Conservation (phyloP, 1,140 invertebrate genomes). For the Anastrepha ludens region DNA sequence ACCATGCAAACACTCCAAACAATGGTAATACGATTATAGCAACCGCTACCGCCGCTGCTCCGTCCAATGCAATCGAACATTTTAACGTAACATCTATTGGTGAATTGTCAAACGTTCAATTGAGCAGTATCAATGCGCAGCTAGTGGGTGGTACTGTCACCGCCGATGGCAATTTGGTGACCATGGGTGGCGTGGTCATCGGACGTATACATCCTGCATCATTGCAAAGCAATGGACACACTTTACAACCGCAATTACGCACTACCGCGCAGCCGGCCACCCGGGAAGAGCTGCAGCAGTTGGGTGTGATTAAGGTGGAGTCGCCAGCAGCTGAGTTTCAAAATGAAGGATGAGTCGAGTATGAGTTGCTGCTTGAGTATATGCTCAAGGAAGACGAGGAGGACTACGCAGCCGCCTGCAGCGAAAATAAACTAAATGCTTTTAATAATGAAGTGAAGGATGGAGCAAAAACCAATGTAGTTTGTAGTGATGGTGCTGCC, state of each 20-base stretch:
- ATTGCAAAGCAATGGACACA: slow-evolving; percentile 42
- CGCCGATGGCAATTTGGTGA: slow-evolving; percentile 70
- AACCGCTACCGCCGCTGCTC: slow-evolving; percentile 58
- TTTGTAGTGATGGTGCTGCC: background rate
- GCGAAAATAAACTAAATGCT: slow-evolving; percentile 32
- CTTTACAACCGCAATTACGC: slow-evolving; percentile 56
- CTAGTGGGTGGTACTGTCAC: slow-evolving; percentile 67
- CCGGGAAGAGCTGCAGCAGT: slow-evolving; percentile 67
- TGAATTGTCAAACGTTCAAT: slow-evolving; percentile 68
- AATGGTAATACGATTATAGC: slow-evolving; percentile 58
- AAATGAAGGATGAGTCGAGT: slow-evolving; percentile 68
- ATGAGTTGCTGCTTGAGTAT: slow-evolving; percentile 66
- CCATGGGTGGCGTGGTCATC: slow-evolving; percentile 71
- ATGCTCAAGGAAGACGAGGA: slow-evolving; percentile 65
- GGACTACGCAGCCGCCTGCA: slow-evolving; percentile 50
- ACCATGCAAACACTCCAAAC: slow-evolving; percentile 61
- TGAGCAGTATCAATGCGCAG: slow-evolving; percentile 58
- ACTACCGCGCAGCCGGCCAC: slow-evolving; percentile 56
- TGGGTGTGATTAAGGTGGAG: slow-evolving; percentile 71
- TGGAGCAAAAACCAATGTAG: background rate
- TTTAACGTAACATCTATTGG: slow-evolving; percentile 69
- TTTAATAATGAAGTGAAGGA: background rate
- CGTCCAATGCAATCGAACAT: slow-evolving; percentile 63
- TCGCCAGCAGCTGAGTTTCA: slow-evolving; percentile 61
- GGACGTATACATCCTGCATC: slow-evolving; percentile 67